Evolutionary conservation across 2,888 invertebrate genomes (phyloP).

Genomic region (Eilema griseolum): DNA sequence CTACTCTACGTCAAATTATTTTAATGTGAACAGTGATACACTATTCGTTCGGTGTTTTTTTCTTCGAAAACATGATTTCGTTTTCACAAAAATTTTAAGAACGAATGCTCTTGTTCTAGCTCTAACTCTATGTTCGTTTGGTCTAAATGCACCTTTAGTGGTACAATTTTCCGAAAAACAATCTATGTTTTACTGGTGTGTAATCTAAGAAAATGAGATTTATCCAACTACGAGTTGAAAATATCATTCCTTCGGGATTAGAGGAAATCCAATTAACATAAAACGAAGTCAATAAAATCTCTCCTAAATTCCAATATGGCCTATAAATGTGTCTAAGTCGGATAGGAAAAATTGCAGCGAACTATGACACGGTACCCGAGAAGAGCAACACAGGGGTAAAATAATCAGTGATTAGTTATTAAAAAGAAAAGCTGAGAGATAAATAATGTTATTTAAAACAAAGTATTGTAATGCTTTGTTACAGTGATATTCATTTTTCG

Average conservation of each 20-base stretch:
- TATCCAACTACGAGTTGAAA: constrained; percentile 31
- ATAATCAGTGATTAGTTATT: background rate
- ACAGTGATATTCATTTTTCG: too few relatives aligned
- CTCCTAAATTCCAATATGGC: constrained; percentile 72
- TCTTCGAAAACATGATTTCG: too few relatives aligned
- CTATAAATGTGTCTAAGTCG: constrained; percentile 69
- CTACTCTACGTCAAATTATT: too few relatives aligned
- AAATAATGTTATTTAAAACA: too few relatives aligned
- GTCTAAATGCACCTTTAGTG: too few relatives aligned
- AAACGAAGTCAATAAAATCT: constrained; percentile 72
- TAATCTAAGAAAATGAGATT: background rate
- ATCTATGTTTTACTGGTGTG: background rate
- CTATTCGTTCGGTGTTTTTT: too few relatives aligned
- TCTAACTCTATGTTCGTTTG: too few relatives aligned
- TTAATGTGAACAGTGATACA: too few relatives aligned
- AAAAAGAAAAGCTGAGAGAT: background rate
- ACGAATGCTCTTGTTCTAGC: too few relatives aligned
- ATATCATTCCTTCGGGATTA: constrained; percentile 50
- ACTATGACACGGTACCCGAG: constrained; percentile 41
- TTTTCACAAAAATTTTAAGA: too few relatives aligned
- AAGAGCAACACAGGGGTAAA: constrained; percentile 18
- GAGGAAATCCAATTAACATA: constrained; percentile 72
- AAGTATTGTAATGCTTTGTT: too few relatives aligned
- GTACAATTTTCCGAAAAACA: background rate
- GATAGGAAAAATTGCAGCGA: constrained; percentile 61